Conservation (phyloP, 2,888 invertebrate species). For the Stenoptilia bipunctidactyla region DNA sequence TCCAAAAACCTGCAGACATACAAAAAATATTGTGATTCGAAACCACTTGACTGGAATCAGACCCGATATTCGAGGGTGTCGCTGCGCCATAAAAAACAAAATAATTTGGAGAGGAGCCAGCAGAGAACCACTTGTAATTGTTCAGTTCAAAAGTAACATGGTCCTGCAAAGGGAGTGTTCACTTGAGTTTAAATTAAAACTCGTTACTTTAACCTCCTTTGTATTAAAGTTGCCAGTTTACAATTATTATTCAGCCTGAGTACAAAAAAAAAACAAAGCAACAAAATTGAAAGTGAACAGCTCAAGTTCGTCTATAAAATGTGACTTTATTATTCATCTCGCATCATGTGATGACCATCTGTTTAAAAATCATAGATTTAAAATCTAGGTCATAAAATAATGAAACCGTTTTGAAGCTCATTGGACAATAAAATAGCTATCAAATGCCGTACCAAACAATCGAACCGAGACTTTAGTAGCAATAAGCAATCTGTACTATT, state of each 20-base stretch:
- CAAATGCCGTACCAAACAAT: constrained; percentile 16
- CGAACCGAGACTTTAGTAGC: constrained; percentile 22
- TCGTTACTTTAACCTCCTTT: too few relatives aligned
- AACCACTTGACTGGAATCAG: constrained; percentile 16
- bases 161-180: constrained; percentile 41
- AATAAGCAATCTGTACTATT: constrained; percentile 38
- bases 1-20: not conserved
- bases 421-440: not conserved
- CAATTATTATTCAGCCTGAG: too few relatives aligned
- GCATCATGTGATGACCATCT: not conserved
- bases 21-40: not conserved
- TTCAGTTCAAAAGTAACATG: constrained; percentile 56
- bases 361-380: not conserved
- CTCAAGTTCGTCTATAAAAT: too few relatives aligned
- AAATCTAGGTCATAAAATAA: not conserved
- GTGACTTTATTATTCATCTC: too few relatives aligned
- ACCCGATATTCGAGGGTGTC: constrained; percentile 21
- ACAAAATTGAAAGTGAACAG: too few relatives aligned
- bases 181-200: constrained; percentile 40
- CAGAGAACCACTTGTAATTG: constrained; percentile 34
- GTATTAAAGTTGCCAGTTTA: too few relatives aligned
- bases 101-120: constrained; percentile 61
- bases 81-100: constrained; percentile 54
- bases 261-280: too few relatives aligned
- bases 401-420: not conserved